These are phyloP conservation scores for Augochlorella aurata DNA, from an alignment of 2,888 invertebrate species.

Conservation along the genomic window DNA sequence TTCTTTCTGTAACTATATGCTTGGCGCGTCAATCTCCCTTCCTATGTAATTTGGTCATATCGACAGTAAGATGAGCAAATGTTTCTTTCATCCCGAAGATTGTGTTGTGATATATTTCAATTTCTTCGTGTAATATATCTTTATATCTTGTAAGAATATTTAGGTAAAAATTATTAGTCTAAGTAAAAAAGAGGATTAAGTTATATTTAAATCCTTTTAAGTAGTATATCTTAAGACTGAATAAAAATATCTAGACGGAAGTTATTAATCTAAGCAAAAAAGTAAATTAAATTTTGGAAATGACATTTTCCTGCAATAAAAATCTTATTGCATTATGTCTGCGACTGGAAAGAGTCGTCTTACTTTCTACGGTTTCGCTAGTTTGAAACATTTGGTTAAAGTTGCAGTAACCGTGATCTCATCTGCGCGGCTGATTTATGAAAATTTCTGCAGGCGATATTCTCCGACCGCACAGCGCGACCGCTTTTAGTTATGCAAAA, in stretches of 20 bases:
- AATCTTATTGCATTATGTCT: background rate
- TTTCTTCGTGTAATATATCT: too few relatives aligned
- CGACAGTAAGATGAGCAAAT: background rate
- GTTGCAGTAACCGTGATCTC: background rate
- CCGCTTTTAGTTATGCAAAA: background rate
- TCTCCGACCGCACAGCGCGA: background rate
- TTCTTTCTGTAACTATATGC: slow-evolving; percentile 52
- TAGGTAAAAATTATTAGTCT: too few relatives aligned
- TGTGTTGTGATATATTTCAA: too few relatives aligned
- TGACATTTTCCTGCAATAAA: background rate
- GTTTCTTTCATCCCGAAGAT: background rate
- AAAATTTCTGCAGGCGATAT: slow-evolving; percentile 17
- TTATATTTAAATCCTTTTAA: background rate
- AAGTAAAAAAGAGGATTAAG: too few relatives aligned
- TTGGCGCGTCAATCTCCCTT: slow-evolving; percentile 19
- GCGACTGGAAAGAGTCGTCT: background rate
- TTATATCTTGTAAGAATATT: too few relatives aligned
- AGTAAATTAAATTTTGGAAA: too few relatives aligned
- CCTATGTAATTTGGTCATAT: background rate
- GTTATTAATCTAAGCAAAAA: too few relatives aligned
- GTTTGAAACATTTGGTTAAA: background rate
- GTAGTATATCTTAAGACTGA: background rate
- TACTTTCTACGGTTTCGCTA: background rate
- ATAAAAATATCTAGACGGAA: too few relatives aligned
- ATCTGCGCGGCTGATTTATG: slow-evolving; percentile 1